A percentile compares a stretch with the other conserved stretches of the same genome.
Conservation (phyloP, 2,888 invertebrate species). For the Andrena praecox region DNA sequence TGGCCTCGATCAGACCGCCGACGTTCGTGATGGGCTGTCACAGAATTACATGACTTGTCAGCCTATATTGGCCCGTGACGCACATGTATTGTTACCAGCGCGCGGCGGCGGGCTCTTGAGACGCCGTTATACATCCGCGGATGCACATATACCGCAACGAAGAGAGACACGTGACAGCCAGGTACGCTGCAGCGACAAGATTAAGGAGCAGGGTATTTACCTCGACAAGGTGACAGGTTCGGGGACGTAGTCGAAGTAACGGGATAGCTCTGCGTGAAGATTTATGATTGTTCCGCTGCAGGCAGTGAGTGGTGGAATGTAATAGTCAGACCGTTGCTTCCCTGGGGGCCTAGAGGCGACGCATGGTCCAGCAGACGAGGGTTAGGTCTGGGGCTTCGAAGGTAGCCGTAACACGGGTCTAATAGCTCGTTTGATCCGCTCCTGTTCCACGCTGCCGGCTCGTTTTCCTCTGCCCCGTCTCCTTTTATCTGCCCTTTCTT, state of each 20-base stretch:
- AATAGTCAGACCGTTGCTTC: constrained; percentile 75
- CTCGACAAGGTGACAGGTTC: constrained; percentile 72
- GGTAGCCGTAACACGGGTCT: constrained; percentile 76
- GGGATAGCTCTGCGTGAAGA: constrained; percentile 67
- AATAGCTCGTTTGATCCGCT: constrained; percentile 80
- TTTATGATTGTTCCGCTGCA: constrained; percentile 74
- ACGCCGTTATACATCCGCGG: constrained; percentile 42
- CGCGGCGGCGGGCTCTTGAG: constrained; percentile 36
- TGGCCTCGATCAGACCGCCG: constrained; percentile 12
- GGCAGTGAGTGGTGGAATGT: constrained; percentile 69
- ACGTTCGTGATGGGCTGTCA: constrained; percentile 19
- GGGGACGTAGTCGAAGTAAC: constrained; percentile 69
- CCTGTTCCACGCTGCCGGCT: constrained; percentile 58
- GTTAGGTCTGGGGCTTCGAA: constrained; percentile 66
- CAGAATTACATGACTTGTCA: constrained; percentile 44
- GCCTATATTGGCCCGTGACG: constrained; percentile 52
- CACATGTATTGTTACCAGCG: constrained; percentile 42
- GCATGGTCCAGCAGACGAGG: constrained; percentile 67
- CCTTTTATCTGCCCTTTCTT: constrained; percentile 43
- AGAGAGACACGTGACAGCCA: constrained; percentile 65
- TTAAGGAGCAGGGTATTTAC: constrained; percentile 75
- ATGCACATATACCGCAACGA: constrained; percentile 50
- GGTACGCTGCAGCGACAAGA: constrained; percentile 71
- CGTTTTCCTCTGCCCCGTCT: constrained; percentile 52
- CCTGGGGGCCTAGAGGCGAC: constrained; percentile 66